Evolutionary conservation across 2,113 vertebrate genomes (phyloP), one percentile per base, ranked within the genome.

Genomic region (Xenopus laevis): DNA sequence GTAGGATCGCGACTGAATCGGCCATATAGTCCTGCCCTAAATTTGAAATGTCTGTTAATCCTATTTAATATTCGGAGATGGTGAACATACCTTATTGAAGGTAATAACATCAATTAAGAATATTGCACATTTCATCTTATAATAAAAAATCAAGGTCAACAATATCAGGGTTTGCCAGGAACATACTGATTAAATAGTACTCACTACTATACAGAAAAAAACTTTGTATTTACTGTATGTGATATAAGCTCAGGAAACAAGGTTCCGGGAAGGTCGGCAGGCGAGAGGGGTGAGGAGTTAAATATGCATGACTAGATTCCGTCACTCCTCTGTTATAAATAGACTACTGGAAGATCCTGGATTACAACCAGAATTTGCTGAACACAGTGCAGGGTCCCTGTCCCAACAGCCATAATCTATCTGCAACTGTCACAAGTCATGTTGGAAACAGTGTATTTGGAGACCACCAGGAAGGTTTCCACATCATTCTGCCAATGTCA

Each of bases 351-450:
- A n/a, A n/a, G n/a, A n/a, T n/a, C 40, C 65, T 21, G 72, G 65
- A 75, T 62, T 68, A 60, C 23, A 67, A 68, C 44, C 65, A 68
- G 72, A 52, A 75, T 75, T 57, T 62, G 17, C 65, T 62, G 57
- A 62, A 68, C 68, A 52, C 58, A 62, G 66, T 23, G 27, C 58
- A 67, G 68, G 30, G 58, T 16, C 53, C 44, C 30, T 50, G 53
- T 33, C 63, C 64, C 45, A 66, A 33, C 30, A 52, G 21, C 64
- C 30, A 73, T 17, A 59, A 46, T 30, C 58, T 60, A 53, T 55
- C 47, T 27, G 40, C 45, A 72, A 1, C 21, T 53, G 47, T 64
- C 65, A 64, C n/a, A 57, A 27, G 8, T 10, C 9, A 10, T 1
- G 46, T 45, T 72, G 50, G 61, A n/a, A n/a, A n/a, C n/a, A n/a